Percentiles rank a stretch among this genome's conserved stretches.
phyloP scores from a whole-genome alignment of 2,113 vertebrate species.

The Ifrita kowaldi region DNA sequence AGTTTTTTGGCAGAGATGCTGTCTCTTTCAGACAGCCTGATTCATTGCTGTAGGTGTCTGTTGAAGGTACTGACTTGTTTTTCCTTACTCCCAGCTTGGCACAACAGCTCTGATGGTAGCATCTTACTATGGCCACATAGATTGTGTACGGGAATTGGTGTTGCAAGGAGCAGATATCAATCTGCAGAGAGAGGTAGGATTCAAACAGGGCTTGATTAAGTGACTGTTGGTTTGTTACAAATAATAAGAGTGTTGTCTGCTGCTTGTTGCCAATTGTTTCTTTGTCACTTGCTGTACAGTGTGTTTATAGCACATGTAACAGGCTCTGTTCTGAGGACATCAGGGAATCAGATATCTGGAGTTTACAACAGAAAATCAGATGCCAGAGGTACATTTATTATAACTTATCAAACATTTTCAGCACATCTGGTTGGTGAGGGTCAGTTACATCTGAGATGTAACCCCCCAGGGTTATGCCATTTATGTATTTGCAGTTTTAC shows the following conservation, averaged over 20 bases:
- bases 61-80: conserved; percentile 46
- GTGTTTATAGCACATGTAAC: not conserved
- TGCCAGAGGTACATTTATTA: not conserved
- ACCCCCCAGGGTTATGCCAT: not conserved
- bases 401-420: not conserved
- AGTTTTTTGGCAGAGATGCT: not conserved
- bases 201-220: not conserved
- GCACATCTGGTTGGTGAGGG: not conserved
- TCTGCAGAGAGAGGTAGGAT: conserved; percentile 91
- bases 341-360: not conserved
- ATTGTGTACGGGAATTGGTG: conserved; percentile 88
- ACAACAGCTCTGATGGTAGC: conserved; percentile 95
- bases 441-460: not conserved
- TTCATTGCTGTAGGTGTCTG: not conserved
- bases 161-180: conserved; percentile 97
- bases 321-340: not conserved
- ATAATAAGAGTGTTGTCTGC: not conserved
- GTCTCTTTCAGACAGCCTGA: not conserved
- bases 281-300: not conserved
- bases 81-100: conserved; percentile 78
- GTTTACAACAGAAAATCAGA: not conserved
- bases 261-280: not conserved
- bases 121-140: conserved; percentile 86
- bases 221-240: not conserved
- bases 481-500: not conserved